Base-by-base conservation (phyloP, 2,797 vertebrate species). In the Amazonetta brasiliensis region DNA sequence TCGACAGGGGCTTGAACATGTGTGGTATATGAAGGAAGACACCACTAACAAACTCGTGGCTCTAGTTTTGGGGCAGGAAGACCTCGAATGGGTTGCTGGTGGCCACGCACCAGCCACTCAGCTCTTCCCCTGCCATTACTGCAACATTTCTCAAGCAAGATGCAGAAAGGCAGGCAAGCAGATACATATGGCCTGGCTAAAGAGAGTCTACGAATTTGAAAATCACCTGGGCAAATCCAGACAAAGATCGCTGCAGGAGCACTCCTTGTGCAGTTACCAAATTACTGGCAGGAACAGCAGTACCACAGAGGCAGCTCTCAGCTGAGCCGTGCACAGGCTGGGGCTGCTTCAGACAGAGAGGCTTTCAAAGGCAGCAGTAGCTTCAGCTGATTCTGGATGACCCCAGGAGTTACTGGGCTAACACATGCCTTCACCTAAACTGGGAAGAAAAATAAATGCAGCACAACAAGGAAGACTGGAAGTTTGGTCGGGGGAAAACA, bases 91-190 rank as follows among this genome's bases (percentile, higher is more conserved):
- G 48, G 50, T 9, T 43, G 43, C 21, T 66, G 23, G 3, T 1
- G 1, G 60, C 33, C 10, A 1, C 1, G 1, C 31, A 39, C 8
- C 7, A 2, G 37, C 1, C 0, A 0, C 46, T 62, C 33, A 73
- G 46, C 46, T 79, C 82, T 55, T 26, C 20, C 85, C 33, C 8
- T 6, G 41, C 39, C 67, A 33, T 43, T 56, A 9, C 44, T 44
- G 3, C 1, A 81, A 50, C 13, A 28, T 46, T 46, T 69, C 88
- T 59, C 62, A 63, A 25, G 35, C 1, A 66, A 60, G 25, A 50
- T 26, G 28, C 52, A 25, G 17, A 48, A 30, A 31, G 62, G 31
- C 58, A 50, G 66, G 60, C 31, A 63, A 67, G 63, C 39, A 10
- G 2, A 33, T 1, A 0, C 9, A 28, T 23, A 16, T 19, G 60